Evolutionary conservation across 1,140 invertebrate species (phyloP), one percentile per base, ranked within the genome.

Genomic region (Antheraea pernyi): DNA sequence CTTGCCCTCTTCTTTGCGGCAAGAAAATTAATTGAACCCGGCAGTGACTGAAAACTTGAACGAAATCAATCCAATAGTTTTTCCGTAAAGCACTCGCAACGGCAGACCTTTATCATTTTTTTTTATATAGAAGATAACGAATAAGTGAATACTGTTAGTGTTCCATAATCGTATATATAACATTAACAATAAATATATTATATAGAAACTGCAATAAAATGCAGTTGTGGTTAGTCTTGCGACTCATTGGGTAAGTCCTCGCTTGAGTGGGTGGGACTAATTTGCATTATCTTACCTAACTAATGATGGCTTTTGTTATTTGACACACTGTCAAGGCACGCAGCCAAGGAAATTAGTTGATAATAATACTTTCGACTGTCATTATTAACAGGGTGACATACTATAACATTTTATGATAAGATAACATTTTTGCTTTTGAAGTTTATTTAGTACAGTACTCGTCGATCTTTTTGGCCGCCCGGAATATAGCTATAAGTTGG

Each of bases 271-370:
- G 85, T 77, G 78, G 76, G 64, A 73, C 68, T 22, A 76, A 84
- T 84, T 86, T 79, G 69, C 79, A 84, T 81, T 79, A 81, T 77
- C 39, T 77, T 78, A 82, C 65, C 61, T 77, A 69, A 79, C 65
- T 79, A 77, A 79, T 80, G 75, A 67, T 61, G 65, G 61, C 73
- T 82, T 80, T 82, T 83, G 78, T 83, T 80, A 75, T 73, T 76
- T 83, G 81, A 83, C 78, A 80, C 77, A 82, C 73, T 82, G 82
- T 82, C 82, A 84, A 84, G 79, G 80, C 76, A 74, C 65, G 18
- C 67, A 71, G 75, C 76, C 76, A 78, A 81, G 76, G 77, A 77
- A 68, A 81, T 65, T 66, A 58, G 73, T 68, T 74, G 73, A 78
- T 77, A 75, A 82, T 65, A 70, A 65, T 68, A 73, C 72, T 78